phyloP scores from a whole-genome alignment of 1,140 invertebrate genomes.

The Drusus annulatus region DNA sequence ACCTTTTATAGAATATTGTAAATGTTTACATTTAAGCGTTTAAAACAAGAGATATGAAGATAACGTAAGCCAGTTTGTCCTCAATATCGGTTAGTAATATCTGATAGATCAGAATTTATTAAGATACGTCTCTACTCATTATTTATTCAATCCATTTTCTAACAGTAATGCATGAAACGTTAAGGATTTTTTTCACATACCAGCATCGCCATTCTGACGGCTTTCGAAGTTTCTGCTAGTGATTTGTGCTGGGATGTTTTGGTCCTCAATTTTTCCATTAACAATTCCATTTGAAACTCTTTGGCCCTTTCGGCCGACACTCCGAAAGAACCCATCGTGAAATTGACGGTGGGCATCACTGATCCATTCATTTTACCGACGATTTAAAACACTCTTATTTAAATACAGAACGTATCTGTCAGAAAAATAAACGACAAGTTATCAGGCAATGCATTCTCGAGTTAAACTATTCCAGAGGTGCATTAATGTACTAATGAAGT shows the following conservation, averaged over 20 bases:
- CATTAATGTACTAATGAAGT: conserved; percentile 8
- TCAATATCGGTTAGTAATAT: too few relatives aligned
- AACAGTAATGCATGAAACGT: too few relatives aligned
- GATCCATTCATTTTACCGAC: conserved; percentile 41
- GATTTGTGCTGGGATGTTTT: conserved; percentile 85
- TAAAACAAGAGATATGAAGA: too few relatives aligned
- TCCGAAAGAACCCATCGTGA: conserved; percentile 37
- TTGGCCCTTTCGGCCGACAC: conserved; percentile 39
- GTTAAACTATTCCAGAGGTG: conserved; percentile 2
- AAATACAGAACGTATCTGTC: conserved; percentile 36
- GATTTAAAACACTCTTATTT: not conserved
- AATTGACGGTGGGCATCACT: conserved; percentile 32
- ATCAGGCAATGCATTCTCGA: conserved; percentile 21
- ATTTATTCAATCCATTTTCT: too few relatives aligned
- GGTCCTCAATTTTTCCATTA: conserved; percentile 91
- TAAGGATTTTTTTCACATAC: conserved; percentile 71
- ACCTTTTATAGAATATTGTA: too few relatives aligned
- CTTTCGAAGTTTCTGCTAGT: conserved; percentile 88
- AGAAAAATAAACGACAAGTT: conserved; percentile 6
- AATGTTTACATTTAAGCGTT: too few relatives aligned
- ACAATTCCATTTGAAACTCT: conserved; percentile 80
- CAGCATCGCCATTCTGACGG: conserved; percentile 85
- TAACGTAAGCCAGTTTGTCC: too few relatives aligned
- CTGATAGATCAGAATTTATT: too few relatives aligned
- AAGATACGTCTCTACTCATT: too few relatives aligned